Evolutionary conservation across 2,888 invertebrate genomes (phyloP).

Genomic region (Melangyna quadrimaculata): DNA sequence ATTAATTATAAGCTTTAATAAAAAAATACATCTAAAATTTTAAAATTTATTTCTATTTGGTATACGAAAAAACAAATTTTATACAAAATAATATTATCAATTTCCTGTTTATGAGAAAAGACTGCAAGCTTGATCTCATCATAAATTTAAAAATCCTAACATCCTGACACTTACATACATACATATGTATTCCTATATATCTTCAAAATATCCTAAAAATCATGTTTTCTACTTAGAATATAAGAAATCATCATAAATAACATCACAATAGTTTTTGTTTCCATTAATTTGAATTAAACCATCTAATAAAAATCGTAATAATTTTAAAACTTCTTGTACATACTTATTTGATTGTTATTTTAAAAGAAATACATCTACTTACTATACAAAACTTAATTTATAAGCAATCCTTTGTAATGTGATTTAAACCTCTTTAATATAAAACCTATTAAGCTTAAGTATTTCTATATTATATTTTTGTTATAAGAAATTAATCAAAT

Average conservation of each 20-base stretch:
- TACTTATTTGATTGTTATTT: neutral
- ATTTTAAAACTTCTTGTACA: neutral
- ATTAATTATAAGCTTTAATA: too few relatives aligned
- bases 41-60: too few relatives aligned
- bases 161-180: neutral
- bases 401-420: conserved; percentile 3
- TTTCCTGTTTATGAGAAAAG: neutral
- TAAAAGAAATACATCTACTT: neutral
- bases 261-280: neutral
- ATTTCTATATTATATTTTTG: neutral
- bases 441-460: conserved; percentile 35
- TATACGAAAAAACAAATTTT: too few relatives aligned
- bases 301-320: neutral
- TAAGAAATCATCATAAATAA: neutral
- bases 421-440: neutral
- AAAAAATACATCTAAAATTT: too few relatives aligned
- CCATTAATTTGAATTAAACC: neutral
- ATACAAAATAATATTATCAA: neutral
- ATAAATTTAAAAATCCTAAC: neutral
- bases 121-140: conserved; percentile 6
- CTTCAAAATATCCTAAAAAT: neutral
- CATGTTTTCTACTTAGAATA: neutral
- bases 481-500: neutral
- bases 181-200: neutral
- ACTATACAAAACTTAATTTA: neutral